Evolutionary conservation across 2,888 invertebrate species (phyloP), one percentile per base, ranked within the genome.

Genomic region (Polymixis flavicincta): DNA sequence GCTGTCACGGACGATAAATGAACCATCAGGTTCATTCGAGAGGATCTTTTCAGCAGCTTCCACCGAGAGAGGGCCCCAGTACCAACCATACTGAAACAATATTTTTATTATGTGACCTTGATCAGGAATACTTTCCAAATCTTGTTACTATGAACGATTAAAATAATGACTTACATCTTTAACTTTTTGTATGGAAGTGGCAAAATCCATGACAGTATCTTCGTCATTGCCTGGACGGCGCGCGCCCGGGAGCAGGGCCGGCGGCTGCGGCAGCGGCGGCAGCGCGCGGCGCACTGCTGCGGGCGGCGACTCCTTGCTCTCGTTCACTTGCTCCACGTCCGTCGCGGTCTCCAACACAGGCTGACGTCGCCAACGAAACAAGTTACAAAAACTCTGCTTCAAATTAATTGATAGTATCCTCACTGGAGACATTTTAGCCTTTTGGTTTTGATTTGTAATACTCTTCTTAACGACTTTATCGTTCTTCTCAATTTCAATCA

Each of bases 1-100:
- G 94, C 98, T 99, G 92, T 99, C 99, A 83, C 99, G 97, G 22
- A 99, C 99, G 86, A 99, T 98, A 92, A 99, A 99, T 25, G 99
- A 99, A 14, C 99, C 99, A 90, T 99, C 99, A 1, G 99, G 99
- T 94, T 99, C 99, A 90, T 98, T 98, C 7, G 98, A 98, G 67
- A 99, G 96, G 83, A 99, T 98, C 95, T 98, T 98, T 93, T 99
- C 99, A 2, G 99, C 99, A 77, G 98, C 98, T 94, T 99, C 98
- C 72, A 98, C 98, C 42, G 98, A 98, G 90, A 99, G 97, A 54
- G 99, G 99, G 79, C 99, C 99, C 99, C 99, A 99, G 93, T 99
- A 99, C 99, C 99, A 99, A 61, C 99, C 99, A 92, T 98, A 99
- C 98, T 99, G 93, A 85, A 97, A 79, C 48, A 48, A 5, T 11